Evolutionary conservation across 2,797 vertebrate species (phyloP).

Genomic region (Alfaro cultratus): DNA sequence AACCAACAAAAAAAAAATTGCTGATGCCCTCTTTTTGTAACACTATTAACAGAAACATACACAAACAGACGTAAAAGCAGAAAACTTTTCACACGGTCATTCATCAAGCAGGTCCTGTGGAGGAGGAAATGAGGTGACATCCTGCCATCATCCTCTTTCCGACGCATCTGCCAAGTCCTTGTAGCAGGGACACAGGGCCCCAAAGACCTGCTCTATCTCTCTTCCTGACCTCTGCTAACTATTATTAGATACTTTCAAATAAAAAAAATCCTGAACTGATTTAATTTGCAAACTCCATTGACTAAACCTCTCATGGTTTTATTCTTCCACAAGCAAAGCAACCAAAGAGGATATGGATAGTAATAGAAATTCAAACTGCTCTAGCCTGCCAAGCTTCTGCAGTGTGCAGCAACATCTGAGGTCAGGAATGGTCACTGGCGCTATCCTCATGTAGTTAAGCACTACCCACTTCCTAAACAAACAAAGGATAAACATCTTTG

Average conservation of each 20-base stretch:
- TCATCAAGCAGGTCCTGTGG: conserved; percentile 56
- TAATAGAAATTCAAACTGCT: not conserved
- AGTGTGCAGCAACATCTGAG: conserved; percentile 2
- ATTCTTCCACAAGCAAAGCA: conserved; percentile 6
- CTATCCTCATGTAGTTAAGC: not conserved
- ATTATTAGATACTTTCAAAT: conserved; percentile 16
- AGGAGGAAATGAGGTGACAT: conserved; percentile 68
- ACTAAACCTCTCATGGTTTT: not conserved
- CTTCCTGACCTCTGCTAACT: conserved; percentile 41
- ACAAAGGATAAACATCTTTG: conserved; percentile 15
- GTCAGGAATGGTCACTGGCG: not conserved
- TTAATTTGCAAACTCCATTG: conserved; percentile 10
- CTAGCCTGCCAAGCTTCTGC: not conserved
- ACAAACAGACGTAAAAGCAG: conserved; percentile 24
- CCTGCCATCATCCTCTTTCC: conserved; percentile 59
- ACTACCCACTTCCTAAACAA: conserved; percentile 10
- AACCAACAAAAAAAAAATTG: conserved; percentile 9
- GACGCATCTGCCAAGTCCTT: conserved; percentile 59
- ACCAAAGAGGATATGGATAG: not conserved
- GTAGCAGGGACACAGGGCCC: conserved; percentile 40
- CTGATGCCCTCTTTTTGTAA: conserved; percentile 21
- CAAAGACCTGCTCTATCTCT: conserved; percentile 37
- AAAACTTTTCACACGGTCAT: conserved; percentile 62
- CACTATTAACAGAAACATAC: conserved; percentile 16
- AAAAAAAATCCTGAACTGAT: conserved; percentile 6